Conservation (phyloP, 2,888 invertebrate species). For the Lasioglossum pauxillum region DNA sequence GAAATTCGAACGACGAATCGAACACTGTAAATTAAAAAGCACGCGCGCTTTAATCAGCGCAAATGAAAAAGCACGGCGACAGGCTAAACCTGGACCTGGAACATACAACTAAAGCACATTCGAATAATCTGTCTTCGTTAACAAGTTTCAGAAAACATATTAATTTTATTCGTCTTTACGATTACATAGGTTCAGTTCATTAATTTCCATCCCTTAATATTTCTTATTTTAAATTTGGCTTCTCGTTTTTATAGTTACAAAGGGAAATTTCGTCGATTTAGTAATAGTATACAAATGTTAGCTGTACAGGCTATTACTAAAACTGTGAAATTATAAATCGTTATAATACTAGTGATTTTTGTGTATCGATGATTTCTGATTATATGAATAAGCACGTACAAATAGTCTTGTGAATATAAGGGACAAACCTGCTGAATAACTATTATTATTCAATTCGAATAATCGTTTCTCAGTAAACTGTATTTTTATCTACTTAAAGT, state of each 20-base stretch:
- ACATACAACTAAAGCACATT: background rate
- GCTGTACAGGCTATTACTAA: background rate
- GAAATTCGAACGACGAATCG: conserved; percentile 21
- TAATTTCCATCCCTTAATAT: background rate
- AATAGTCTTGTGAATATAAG: too few species aligned
- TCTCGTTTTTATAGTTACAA: background rate
- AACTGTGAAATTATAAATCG: background rate
- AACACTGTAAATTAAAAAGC: conserved; percentile 18
- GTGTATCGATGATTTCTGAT: background rate
- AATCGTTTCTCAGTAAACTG: too few species aligned
- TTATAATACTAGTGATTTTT: background rate
- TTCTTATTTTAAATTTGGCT: background rate
- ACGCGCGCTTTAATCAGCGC: background rate
- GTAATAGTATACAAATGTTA: background rate
- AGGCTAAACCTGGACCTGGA: background rate
- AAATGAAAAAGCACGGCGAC: background rate
- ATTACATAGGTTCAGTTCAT: background rate
- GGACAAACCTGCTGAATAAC: too few species aligned
- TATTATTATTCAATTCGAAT: too few species aligned
- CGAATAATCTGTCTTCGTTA: background rate
- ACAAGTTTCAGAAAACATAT: background rate
- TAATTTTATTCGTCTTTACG: background rate
- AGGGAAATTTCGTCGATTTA: background rate
- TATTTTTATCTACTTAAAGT: too few species aligned
- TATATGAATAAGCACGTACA: background rate